phyloP scores from a whole-genome alignment of 2,797 vertebrate genomes.

The Intellagama lesueurii region DNA sequence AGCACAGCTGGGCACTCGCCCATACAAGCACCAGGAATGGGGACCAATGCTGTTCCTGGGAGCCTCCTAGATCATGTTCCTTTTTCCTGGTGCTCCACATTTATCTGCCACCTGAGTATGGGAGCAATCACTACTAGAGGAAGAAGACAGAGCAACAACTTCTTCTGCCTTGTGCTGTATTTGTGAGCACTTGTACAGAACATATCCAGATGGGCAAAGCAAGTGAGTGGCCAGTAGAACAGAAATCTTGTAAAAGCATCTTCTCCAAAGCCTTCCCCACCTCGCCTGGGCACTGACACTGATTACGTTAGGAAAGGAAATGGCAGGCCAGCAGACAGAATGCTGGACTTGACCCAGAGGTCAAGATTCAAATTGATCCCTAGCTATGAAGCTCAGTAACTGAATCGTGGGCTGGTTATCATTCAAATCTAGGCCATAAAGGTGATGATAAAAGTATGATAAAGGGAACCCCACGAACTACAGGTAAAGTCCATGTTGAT shows the following conservation, averaged over 20 bases:
- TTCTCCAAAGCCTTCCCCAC: not conserved
- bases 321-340: not conserved
- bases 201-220: not conserved
- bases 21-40: not conserved
- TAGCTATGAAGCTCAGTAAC: not conserved
- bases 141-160: not conserved
- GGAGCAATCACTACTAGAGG: not conserved
- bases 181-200: not conserved
- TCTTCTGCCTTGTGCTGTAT: not conserved
- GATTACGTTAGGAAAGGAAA: not conserved
- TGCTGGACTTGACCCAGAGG: not conserved
- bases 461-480: not conserved
- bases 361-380: not conserved
- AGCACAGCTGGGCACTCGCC: not conserved
- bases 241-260: not conserved
- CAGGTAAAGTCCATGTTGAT: not conserved
- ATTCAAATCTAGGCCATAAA: not conserved
- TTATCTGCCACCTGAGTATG: not conserved
- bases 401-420: not conserved
- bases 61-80: not conserved
- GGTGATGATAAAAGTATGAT: not conserved
- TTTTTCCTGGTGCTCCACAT: not conserved
- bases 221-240: not conserved
- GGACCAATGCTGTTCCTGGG: not conserved
- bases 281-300: too few species aligned